Conservation (phyloP, 2,113 vertebrate species). For the Apus apus region DNA sequence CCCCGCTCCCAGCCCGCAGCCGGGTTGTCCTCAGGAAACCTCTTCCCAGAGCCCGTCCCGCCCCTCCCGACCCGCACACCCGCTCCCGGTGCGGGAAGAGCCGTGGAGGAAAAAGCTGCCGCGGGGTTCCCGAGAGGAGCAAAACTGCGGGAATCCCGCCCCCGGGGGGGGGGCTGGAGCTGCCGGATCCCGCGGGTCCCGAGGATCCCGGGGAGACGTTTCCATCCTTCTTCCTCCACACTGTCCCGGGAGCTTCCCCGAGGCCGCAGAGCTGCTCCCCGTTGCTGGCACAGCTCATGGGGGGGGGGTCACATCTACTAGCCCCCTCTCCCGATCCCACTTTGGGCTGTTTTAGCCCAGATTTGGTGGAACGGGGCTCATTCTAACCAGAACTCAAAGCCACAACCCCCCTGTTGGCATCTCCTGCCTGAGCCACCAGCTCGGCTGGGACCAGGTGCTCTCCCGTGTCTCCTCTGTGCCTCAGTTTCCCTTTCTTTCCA, state of each 20-base stretch:
- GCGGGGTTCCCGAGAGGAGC: background rate
- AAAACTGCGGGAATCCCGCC: background rate
- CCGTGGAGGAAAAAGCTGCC: background rate
- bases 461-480: background rate
- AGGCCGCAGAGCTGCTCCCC: background rate
- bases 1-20: background rate
- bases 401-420: too few relatives aligned
- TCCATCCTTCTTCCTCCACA: background rate
- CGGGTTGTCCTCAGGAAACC: background rate
- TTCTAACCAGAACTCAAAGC: background rate
- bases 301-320: background rate
- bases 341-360: background rate
- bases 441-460: background rate
- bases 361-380: background rate
- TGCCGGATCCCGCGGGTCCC: background rate
- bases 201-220: accelerated
- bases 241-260: background rate
- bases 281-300: background rate
- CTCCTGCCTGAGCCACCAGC: background rate
- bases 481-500: background rate
- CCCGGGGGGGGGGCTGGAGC: background rate
- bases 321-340: background rate
- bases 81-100: background rate
- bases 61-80: background rate
- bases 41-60: background rate